Base-by-base conservation (phyloP, 2,888 invertebrate species). In the Acrobeloides nanus region DNA sequence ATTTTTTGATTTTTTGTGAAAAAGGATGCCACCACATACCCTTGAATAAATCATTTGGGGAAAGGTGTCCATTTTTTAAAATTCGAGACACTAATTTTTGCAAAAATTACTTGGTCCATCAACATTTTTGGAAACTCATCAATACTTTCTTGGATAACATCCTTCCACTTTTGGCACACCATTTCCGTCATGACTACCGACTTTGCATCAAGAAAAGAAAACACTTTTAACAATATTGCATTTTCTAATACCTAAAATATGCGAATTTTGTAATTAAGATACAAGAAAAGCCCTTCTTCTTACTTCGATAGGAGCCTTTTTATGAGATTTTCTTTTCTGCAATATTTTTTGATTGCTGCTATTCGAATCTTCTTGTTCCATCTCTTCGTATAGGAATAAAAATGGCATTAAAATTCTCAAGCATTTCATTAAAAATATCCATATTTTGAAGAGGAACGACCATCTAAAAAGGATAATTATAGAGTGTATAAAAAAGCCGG, bases 71-170 rank as follows among this genome's bases (percentile, higher is more conserved):
- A n/a, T n/a, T 12, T 44, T 10, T 15, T 18, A n/a, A 8, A 1
- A n/a, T 8, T 48, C 18, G 12, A 23, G 18, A 15, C 41, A 10
- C 35, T 40, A 41, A 24, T 43, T 24, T 3, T 2, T 21, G 23
- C 20, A 42, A 12, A 24, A 45, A 20, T 7, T 38, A 64, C 64
- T 54, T 65, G 64, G 48, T 65, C 65, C 15, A 51, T 52, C 17
- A 42, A 42, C 7, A 59, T 44, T 39, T 58, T 59, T 0, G 54
- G 53, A 33, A 61, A 41, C 0, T 39, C 27, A 15, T 41, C 44
- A n/a, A 44, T 26, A 25, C 53, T 46, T 4, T 45, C 35, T 6
- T 42, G 42, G n/a, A 64, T 51, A 0, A 54, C 34, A 25, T 41
- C 27, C 25, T 51, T 52, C 58, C 61, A 62, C 23, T 50, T 50